Evolutionary conservation across 2,888 invertebrate species (phyloP).

Genomic region (Nymphalis polychloros): DNA sequence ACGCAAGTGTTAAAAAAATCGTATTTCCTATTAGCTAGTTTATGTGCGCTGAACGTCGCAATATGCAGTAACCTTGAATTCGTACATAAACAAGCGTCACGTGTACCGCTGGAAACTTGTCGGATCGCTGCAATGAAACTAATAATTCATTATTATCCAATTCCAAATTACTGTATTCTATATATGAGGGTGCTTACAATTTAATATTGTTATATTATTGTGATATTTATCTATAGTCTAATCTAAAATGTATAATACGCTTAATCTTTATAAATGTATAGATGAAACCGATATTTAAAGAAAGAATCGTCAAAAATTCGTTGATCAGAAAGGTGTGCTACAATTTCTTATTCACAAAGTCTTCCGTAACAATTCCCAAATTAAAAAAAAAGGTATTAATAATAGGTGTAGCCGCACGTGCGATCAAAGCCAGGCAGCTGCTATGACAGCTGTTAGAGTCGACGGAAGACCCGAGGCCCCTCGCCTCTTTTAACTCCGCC

Average conservation of each 20-base stretch:
- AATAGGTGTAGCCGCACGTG: conserved; percentile 78
- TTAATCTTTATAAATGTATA: neutral
- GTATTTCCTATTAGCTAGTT: conserved; percentile 34
- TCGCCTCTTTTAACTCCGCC: conserved; percentile 46
- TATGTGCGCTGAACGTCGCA: conserved; percentile 58
- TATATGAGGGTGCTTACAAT: neutral
- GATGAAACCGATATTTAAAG: conserved; percentile 6
- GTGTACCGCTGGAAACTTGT: conserved; percentile 53
- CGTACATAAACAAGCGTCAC: conserved; percentile 74
- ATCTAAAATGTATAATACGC: neutral
- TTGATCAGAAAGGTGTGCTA: conserved; percentile 41
- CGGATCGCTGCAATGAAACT: conserved; percentile 41
- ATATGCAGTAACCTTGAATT: conserved; percentile 69
- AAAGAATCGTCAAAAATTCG: conserved; percentile 33
- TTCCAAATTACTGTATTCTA: neutral
- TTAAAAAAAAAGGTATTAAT: conserved; percentile 66
- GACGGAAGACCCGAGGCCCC: conserved; percentile 59
- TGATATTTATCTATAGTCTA: neutral
- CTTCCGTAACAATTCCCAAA: conserved; percentile 60
- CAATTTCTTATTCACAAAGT: conserved; percentile 50
- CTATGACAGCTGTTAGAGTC: conserved; percentile 74
- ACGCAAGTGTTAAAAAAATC: conserved; percentile 33
- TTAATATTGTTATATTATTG: neutral
- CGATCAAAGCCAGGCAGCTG: conserved; percentile 69
- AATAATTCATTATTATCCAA: conserved; percentile 29